Percentiles rank a stretch among this genome's conserved stretches.
phyloP scores from a whole-genome alignment of 2,113 vertebrate species.

The Turdus rufiventris region DNA sequence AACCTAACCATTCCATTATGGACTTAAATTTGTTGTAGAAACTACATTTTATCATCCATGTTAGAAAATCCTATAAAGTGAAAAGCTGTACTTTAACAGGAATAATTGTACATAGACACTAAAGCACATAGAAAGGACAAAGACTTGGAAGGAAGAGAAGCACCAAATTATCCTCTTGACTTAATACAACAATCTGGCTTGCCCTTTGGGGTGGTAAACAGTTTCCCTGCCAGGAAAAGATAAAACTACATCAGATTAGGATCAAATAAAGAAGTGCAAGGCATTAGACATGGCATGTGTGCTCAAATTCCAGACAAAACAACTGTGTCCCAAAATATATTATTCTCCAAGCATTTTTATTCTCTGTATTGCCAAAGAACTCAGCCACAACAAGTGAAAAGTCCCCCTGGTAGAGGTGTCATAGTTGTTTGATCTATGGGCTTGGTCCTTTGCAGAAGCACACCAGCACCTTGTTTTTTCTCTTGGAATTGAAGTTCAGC shows the following conservation, averaged over 20 bases:
- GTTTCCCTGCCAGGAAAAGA: not conserved
- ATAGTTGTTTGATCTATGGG: accelerated
- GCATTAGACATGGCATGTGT: not conserved
- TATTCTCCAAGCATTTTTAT: not conserved
- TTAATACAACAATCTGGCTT: not conserved
- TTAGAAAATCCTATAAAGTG: not conserved
- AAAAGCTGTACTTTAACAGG: not conserved
- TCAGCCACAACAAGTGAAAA: not conserved
- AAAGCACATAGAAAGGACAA: not conserved
- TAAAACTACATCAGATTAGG: not conserved
- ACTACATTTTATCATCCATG: not conserved
- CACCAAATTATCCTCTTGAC: not conserved
- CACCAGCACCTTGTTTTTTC: not conserved
- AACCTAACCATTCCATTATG: not conserved
- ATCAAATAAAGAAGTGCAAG: not conserved
- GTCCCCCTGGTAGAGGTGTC: accelerated
- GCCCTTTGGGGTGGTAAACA: not conserved
- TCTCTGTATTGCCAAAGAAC: not conserved
- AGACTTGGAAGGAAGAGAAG: not conserved
- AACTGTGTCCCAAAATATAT: not conserved
- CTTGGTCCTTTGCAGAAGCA: not conserved
- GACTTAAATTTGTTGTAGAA: not conserved
- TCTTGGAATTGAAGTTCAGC: not conserved
- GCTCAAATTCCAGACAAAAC: not conserved
- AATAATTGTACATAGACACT: not conserved